phyloP scores from a whole-genome alignment of 2,113 vertebrate genomes.

The Saccopteryx bilineata region DNA sequence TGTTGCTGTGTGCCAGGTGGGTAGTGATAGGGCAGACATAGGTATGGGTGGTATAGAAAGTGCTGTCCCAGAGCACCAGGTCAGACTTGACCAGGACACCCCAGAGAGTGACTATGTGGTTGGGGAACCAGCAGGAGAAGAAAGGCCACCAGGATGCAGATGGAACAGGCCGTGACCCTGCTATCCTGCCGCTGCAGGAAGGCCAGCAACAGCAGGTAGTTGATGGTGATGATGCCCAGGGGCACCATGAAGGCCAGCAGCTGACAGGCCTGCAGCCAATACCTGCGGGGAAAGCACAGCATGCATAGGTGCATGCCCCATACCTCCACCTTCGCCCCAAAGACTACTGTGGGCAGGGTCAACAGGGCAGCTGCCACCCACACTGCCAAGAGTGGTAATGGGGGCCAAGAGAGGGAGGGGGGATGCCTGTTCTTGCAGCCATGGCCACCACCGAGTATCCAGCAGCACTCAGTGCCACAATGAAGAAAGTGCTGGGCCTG shows the following conservation, averaged over 20 bases:
- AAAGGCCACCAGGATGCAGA: slow-evolving; percentile 70
- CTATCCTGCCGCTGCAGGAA: slow-evolving; percentile 51
- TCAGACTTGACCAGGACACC: slow-evolving; percentile 77
- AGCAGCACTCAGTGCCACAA: slow-evolving; percentile 55
- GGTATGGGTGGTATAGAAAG: slow-evolving; percentile 68
- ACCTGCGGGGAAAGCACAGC: slow-evolving; percentile 68
- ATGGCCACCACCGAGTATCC: slow-evolving; percentile 70
- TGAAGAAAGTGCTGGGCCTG: slow-evolving; percentile 80
- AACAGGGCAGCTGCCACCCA: slow-evolving; percentile 66
- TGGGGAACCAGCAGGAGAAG: slow-evolving; percentile 82
- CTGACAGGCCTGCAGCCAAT: slow-evolving; percentile 74
- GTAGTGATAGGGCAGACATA: slow-evolving; percentile 71
- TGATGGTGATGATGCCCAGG: slow-evolving; percentile 61
- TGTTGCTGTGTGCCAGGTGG: slow-evolving; percentile 80
- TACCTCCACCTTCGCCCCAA: slow-evolving; percentile 39
- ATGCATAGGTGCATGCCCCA: slow-evolving; percentile 65
- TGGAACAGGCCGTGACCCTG: slow-evolving; percentile 38
- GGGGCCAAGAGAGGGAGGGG: slow-evolving; percentile 43
- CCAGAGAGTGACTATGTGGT: slow-evolving; percentile 78
- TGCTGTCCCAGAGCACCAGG: slow-evolving; percentile 38
- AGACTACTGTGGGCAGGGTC: slow-evolving; percentile 65
- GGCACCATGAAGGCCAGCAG: slow-evolving; percentile 74
- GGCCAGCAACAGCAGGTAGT: slow-evolving; percentile 76
- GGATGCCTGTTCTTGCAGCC: slow-evolving; percentile 51
- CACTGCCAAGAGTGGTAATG: neutral